phyloP scores from a whole-genome alignment of 2,888 invertebrate species.

The Athalia rosae region DNA sequence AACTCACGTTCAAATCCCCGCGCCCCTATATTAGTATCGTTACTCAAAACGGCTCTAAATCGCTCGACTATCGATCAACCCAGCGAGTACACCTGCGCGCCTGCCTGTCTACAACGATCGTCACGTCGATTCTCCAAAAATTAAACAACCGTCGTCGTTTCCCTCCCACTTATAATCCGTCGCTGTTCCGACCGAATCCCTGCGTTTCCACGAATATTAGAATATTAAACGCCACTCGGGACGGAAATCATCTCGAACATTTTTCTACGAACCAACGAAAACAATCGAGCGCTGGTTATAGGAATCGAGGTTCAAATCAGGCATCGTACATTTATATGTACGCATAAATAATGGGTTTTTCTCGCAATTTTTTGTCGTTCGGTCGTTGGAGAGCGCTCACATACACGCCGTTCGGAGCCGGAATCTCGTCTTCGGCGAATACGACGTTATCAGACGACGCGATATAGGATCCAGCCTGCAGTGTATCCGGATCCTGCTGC shows the following conservation, averaged over 20 bases:
- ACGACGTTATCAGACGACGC: background rate
- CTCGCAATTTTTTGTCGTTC: too few relatives aligned
- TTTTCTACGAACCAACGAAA: too few relatives aligned
- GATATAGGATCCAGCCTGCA: slow-evolving; percentile 22
- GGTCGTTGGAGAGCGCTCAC: too few relatives aligned
- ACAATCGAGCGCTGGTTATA: slow-evolving; percentile 62
- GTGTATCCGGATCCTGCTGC: slow-evolving; percentile 51
- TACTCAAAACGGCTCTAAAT: slow-evolving; percentile 45
- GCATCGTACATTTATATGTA: too few relatives aligned
- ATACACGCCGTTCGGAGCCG: too few relatives aligned
- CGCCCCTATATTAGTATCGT: slow-evolving; percentile 46
- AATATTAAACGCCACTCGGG: background rate
- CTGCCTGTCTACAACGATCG: slow-evolving; percentile 15
- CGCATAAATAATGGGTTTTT: too few relatives aligned
- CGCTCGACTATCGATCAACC: slow-evolving; percentile 54
- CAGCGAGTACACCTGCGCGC: slow-evolving; percentile 25
- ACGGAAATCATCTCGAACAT: too few relatives aligned
- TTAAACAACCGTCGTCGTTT: slow-evolving; percentile 6
- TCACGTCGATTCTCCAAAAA: background rate
- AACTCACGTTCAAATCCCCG: slow-evolving; percentile 61
- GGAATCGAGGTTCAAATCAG: too few relatives aligned
- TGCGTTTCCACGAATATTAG: slow-evolving; percentile 14
- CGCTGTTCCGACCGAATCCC: slow-evolving; percentile 17
- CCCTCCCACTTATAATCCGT: background rate
- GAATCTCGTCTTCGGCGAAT: too few relatives aligned